Evolutionary conservation across 2,888 invertebrate genomes (phyloP).

Genomic region (Oscheius sp.): DNA sequence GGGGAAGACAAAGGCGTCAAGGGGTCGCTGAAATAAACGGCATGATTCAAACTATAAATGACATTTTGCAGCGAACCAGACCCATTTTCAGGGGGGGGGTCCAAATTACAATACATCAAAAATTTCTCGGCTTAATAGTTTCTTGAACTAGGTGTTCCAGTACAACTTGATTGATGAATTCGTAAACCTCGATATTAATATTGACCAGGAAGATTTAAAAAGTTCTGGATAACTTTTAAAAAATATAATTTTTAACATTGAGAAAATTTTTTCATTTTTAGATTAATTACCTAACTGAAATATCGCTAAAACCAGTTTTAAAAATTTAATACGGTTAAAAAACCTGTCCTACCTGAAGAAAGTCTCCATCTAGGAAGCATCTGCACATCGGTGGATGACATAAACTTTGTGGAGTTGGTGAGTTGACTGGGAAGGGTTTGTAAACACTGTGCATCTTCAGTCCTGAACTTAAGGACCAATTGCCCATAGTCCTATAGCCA

Average conservation of each 20-base stretch:
- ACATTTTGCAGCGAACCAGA: no score
- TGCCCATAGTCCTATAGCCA: constrained; percentile 67
- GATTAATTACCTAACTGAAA: background rate
- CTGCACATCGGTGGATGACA: constrained; percentile 68
- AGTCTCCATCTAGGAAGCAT: constrained; percentile 65
- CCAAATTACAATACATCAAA: no score
- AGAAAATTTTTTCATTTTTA: background rate
- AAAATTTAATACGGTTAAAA: no score
- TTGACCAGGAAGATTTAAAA: no score
- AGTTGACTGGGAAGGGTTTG: constrained; percentile 4
- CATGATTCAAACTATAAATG: no score
- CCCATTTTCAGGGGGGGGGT: no score
- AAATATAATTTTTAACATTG: background rate
- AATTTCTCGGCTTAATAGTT: no score
- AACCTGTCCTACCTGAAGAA: constrained; percentile 53
- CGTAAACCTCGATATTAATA: no score
- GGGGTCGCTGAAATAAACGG: constrained; percentile 42
- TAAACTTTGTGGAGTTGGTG: constrained; percentile 37
- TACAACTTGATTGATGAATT: no score
- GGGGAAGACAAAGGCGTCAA: constrained; percentile 49
- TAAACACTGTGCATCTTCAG: constrained; percentile 55
- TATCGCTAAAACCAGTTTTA: no score
- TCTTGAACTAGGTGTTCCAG: no score
- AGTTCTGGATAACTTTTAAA: no score
- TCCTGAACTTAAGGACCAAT: constrained; percentile 66